These are phyloP conservation scores for Scaptomyza reducta DNA, from an alignment of 2,888 invertebrate genomes.

Conservation along the genomic window DNA sequence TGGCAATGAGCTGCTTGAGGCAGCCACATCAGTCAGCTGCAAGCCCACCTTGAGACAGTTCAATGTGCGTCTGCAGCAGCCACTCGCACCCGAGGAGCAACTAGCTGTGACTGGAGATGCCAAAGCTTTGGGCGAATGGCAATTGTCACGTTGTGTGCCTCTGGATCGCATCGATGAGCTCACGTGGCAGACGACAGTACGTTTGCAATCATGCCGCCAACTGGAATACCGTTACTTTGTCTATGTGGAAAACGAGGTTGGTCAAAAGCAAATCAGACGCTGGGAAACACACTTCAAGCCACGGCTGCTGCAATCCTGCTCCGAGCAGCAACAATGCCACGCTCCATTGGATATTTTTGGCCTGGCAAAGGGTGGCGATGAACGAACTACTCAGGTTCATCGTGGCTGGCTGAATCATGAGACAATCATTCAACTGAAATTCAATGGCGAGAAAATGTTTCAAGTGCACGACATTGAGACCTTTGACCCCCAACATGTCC, in stretches of 20 bases:
- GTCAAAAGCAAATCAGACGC: slow-evolving; percentile 81
- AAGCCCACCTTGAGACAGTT: slow-evolving; percentile 68
- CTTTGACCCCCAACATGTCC: slow-evolving; percentile 84
- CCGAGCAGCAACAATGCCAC: slow-evolving; percentile 47
- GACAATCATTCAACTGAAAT: slow-evolving; percentile 90
- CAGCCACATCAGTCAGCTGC: slow-evolving; percentile 41
- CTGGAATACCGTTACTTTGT: slow-evolving; percentile 81
- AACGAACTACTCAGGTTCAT: slow-evolving; percentile 85
- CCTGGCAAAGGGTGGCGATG: slow-evolving; percentile 28
- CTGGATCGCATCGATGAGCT: slow-evolving; percentile 67
- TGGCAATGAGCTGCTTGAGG: slow-evolving; percentile 57
- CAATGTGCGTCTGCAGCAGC: slow-evolving; percentile 82
- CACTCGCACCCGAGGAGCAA: slow-evolving; percentile 87
- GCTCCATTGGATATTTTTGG: slow-evolving; percentile 59
- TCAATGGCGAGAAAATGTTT: slow-evolving; percentile 90
- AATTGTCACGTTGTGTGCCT: slow-evolving; percentile 86
- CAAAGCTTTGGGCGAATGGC: slow-evolving; percentile 89
- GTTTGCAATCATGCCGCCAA: slow-evolving; percentile 86
- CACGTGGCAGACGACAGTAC: slow-evolving; percentile 88
- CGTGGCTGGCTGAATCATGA: slow-evolving; percentile 94
- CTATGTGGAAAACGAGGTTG: slow-evolving; percentile 75
- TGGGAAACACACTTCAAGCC: slow-evolving; percentile 86
- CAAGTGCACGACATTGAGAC: slow-evolving; percentile 84
- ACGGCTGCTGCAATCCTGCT: slow-evolving; percentile 57
- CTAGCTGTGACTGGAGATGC: slow-evolving; percentile 90